These are phyloP conservation scores for Diachasma alloeum DNA, from an alignment of 1,140 invertebrate species.

Conservation along the genomic window DNA sequence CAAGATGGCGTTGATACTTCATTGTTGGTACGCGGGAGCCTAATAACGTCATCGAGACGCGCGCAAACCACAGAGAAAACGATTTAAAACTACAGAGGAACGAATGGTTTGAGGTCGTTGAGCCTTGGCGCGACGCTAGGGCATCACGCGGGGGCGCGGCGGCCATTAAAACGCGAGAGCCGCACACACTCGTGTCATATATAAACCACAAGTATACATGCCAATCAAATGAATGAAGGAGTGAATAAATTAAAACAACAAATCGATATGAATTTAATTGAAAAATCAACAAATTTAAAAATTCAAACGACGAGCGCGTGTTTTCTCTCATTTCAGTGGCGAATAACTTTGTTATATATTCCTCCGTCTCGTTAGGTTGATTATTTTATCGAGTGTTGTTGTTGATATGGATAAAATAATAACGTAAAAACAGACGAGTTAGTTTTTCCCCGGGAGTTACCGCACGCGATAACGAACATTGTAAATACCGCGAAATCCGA, in stretches of 20 bases:
- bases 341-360: neutral
- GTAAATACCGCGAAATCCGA: constrained; percentile 13
- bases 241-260: too few species aligned
- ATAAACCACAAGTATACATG: neutral
- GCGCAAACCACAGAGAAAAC: constrained; percentile 18
- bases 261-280: too few species aligned
- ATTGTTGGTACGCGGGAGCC: neutral
- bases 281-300: too few species aligned
- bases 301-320: too few species aligned
- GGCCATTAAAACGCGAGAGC: constrained; percentile 31
- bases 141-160: constrained; percentile 24
- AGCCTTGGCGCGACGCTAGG: constrained; percentile 17
- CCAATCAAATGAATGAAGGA: too few species aligned
- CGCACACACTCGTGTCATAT: neutral
- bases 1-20: neutral
- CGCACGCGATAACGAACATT: constrained; percentile 8
- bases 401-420: neutral
- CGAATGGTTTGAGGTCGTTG: constrained; percentile 26
- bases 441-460: neutral
- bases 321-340: neutral
- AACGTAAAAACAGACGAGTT: neutral
- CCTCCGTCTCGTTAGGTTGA: neutral
- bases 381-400: neutral
- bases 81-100: neutral
- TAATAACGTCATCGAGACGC: constrained; percentile 7